Conservation (phyloP, 2,888 invertebrate species). For the Microplitis manilae region DNA sequence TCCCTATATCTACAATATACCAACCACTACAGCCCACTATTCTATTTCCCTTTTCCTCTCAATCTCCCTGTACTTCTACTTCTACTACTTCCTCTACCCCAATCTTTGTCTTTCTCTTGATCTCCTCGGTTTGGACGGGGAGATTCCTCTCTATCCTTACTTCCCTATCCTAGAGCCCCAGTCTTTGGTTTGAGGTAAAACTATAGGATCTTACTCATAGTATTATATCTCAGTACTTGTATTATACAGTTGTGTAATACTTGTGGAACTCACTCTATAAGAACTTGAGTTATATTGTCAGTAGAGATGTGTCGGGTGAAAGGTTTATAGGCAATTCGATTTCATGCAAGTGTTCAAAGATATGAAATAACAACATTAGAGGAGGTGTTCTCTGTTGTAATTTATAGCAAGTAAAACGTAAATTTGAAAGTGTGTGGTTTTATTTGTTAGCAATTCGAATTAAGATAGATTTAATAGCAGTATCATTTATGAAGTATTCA, state of each 20-base stretch:
- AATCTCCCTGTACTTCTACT: no score
- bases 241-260: not conserved
- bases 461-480: no score
- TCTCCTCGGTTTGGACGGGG: no score
- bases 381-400: no score
- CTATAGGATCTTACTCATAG: not conserved
- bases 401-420: no score
- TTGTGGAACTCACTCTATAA: not conserved
- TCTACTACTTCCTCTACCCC: no score
- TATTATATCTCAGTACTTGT: not conserved
- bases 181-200: not conserved
- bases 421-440: no score
- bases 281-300: not conserved
- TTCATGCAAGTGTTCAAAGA: not conserved
- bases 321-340: conserved; percentile 15
- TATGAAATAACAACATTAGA: not conserved
- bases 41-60: no score
- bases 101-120: no score
- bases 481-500: no score
- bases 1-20: conserved; percentile 17
- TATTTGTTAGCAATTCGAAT: no score
- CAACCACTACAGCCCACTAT: not conserved
- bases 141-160: no score
- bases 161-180: not conserved
- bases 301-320: not conserved